phyloP scores from a whole-genome alignment of 2,797 vertebrate genomes.

The Tangara arthus region DNA sequence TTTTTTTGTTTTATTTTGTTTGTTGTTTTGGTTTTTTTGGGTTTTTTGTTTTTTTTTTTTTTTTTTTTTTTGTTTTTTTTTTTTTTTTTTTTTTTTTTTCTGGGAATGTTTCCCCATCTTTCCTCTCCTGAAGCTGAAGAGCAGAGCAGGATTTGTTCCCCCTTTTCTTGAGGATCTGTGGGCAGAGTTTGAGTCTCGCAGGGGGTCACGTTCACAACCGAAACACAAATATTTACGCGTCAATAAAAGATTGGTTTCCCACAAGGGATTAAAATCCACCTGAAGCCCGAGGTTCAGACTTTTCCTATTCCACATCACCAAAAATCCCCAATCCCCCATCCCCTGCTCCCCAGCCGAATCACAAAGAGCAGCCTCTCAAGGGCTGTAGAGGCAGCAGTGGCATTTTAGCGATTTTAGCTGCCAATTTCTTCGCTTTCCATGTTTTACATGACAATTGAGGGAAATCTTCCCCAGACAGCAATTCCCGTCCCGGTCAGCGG shows the following conservation, averaged over 20 bases:
- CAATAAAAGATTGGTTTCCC: neutral
- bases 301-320: neutral
- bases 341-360: neutral
- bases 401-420: neutral
- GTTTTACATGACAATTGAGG: neutral
- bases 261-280: neutral
- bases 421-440: neutral
- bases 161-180: neutral
- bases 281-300: neutral
- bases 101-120: neutral
- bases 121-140: neutral
- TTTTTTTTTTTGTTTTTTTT: no score
- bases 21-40: no score
- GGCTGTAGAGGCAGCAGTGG: neutral
- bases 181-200: neutral
- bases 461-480: neutral
- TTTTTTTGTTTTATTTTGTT: no score
- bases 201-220: rapidly evolving
- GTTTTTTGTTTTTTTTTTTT: no score
- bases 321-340: neutral
- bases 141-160: neutral
- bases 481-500: neutral
- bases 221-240: neutral
- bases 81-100: neutral
- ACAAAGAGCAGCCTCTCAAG: neutral